phyloP scores from a whole-genome alignment of 2,888 invertebrate genomes.

The Epistrophella euchroma region DNA sequence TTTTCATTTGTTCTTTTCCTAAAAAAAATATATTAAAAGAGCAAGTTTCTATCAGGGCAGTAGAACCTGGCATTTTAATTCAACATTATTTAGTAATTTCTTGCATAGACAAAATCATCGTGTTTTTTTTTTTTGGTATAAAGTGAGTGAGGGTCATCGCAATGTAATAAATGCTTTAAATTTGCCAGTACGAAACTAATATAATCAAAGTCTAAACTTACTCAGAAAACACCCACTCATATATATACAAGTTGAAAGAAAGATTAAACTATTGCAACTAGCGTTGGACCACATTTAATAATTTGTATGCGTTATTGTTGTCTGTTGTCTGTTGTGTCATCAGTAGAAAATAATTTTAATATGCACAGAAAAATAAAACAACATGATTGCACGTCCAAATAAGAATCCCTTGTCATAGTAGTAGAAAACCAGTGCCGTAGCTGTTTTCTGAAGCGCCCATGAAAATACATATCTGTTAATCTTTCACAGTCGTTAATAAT shows the following conservation, averaged over 20 bases:
- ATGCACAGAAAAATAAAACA: background rate
- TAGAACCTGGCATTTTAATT: background rate
- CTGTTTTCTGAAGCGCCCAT: background rate
- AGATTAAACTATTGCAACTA: background rate
- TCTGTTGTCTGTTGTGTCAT: constrained; percentile 52
- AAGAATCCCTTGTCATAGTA: background rate
- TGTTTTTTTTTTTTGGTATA: constrained; percentile 12
- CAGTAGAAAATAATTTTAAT: constrained; percentile 12
- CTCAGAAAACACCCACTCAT: constrained; percentile 5
- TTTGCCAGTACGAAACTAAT: background rate
- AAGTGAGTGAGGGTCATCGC: constrained; percentile 55
- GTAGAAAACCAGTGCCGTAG: background rate
- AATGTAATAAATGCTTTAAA: constrained; percentile 13
- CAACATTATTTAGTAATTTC: background rate
- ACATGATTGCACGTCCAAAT: background rate
- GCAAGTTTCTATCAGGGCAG: background rate
- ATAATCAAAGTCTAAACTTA: background rate
- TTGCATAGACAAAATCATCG: background rate
- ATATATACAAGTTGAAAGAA: constrained; percentile 18
- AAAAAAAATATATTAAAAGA: background rate
- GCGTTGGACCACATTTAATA: background rate
- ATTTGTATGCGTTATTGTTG: constrained; percentile 16
- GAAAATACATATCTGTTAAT: too few species aligned
- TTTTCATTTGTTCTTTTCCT: background rate
- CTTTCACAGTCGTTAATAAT: too few species aligned